phyloP scores from a whole-genome alignment of 2,113 vertebrate species.

The Fukomys damarensis region DNA sequence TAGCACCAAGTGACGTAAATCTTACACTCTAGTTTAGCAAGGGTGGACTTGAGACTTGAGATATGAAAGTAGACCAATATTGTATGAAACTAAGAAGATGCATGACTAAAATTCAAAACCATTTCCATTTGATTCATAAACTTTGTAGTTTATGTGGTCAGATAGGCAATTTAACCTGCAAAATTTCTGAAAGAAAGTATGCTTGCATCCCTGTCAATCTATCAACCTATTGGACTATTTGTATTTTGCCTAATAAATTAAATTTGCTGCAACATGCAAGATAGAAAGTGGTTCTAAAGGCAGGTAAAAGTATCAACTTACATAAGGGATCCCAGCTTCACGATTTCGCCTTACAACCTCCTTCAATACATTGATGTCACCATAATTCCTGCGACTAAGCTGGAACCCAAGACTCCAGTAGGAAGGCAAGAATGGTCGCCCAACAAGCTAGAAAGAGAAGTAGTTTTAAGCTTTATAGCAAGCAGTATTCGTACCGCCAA shows the following conservation, averaged over 20 bases:
- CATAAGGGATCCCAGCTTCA: conserved; percentile 89
- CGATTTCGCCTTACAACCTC: conserved; percentile 90
- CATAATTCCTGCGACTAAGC: conserved; percentile 94
- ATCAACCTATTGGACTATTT: not conserved
- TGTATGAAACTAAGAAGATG: not conserved
- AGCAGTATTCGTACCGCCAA: not conserved
- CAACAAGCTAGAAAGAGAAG: conserved; percentile 90
- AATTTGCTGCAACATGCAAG: conserved; percentile 12
- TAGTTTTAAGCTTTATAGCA: not conserved
- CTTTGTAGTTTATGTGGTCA: not conserved
- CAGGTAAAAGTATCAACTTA: conserved; percentile 85
- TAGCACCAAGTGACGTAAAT: not conserved
- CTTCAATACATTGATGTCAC: conserved; percentile 88
- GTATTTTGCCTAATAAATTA: not conserved
- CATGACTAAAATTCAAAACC: not conserved
- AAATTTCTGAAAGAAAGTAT: not conserved
- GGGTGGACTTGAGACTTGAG: not conserved
- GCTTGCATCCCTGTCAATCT: not conserved
- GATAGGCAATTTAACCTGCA: not conserved
- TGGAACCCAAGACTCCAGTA: conserved; percentile 98
- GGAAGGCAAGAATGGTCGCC: conserved; percentile 91
- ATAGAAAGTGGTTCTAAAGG: not conserved
- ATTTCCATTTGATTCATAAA: not conserved
- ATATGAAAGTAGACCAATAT: not conserved
- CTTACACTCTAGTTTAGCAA: not conserved